Conservation (phyloP, 2,113 vertebrate species). For the Uria lomvia region DNA sequence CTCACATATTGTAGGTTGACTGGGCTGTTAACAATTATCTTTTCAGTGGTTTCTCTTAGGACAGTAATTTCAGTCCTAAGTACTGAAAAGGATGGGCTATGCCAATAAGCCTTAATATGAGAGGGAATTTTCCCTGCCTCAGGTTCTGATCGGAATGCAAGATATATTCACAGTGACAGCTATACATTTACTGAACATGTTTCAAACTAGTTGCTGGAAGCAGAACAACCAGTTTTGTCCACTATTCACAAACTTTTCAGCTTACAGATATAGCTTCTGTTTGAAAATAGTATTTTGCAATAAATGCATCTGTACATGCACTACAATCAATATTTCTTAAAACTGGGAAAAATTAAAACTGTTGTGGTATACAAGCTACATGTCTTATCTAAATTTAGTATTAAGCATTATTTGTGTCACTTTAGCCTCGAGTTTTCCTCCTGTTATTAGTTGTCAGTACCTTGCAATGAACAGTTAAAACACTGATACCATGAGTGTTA, state of each 20-base stretch:
- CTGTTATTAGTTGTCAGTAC: background rate
- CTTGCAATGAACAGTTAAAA: background rate
- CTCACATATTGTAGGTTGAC: slow-evolving; percentile 59
- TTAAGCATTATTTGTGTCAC: background rate
- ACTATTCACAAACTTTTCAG: background rate
- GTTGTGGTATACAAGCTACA: background rate
- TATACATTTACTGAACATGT: slow-evolving; percentile 54
- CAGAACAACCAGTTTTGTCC: background rate
- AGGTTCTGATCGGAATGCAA: slow-evolving; percentile 64
- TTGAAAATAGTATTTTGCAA: background rate
- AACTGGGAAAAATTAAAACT: background rate
- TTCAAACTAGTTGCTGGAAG: slow-evolving; percentile 42
- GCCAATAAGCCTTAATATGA: slow-evolving; percentile 63
- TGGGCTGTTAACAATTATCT: slow-evolving; percentile 65
- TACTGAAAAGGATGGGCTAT: slow-evolving; percentile 44
- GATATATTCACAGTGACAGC: slow-evolving; percentile 57
- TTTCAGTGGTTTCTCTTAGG: slow-evolving; percentile 64
- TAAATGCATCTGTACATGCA: background rate
- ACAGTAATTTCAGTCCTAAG: slow-evolving; percentile 64
- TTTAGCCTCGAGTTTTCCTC: background rate
- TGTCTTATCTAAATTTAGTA: background rate
- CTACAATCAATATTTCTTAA: background rate
- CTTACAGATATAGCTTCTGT: background rate
- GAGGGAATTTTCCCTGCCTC: slow-evolving; percentile 65
- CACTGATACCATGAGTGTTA: background rate